Conservation (phyloP, 2,888 invertebrate species). For the Polydrusus cervinus region DNA sequence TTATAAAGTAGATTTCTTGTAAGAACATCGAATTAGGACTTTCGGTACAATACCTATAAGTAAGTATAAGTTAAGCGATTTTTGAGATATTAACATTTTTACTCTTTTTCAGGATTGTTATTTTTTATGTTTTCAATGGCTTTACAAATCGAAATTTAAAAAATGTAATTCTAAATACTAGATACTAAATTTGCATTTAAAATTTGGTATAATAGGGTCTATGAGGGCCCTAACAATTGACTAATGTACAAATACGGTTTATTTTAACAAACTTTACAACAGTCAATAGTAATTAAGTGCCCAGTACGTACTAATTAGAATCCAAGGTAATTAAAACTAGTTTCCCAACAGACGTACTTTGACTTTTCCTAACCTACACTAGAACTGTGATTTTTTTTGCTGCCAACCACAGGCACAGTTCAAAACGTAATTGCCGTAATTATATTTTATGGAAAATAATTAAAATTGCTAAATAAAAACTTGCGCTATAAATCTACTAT, state of each 20-base stretch:
- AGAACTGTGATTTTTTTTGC: constrained; percentile 8
- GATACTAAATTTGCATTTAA: background rate
- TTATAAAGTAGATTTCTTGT: no score
- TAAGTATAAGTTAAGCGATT: no score
- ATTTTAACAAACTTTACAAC: constrained; percentile 10
- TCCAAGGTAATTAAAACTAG: constrained; percentile 62
- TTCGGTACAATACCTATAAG: no score
- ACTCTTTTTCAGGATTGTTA: no score
- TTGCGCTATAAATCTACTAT: constrained; percentile 12
- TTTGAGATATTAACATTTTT: no score
- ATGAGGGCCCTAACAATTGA: background rate
- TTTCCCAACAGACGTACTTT: constrained; percentile 57
- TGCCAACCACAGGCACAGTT: constrained; percentile 29
- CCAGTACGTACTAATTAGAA: constrained; percentile 49
- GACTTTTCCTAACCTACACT: constrained; percentile 48
- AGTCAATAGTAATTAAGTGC: constrained; percentile 38
- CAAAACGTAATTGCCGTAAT: constrained; percentile 34
- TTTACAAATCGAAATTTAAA: no score
- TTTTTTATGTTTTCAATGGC: no score
- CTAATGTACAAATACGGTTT: constrained; percentile 7
- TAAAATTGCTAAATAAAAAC: constrained; percentile 27
- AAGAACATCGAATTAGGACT: no score
- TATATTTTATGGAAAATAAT: constrained; percentile 33
- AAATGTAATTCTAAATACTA: no score
- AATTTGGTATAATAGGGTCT: no score